Evolutionary conservation across 2,113 vertebrate species (phyloP).

Genomic region (Ailurus styani): DNA sequence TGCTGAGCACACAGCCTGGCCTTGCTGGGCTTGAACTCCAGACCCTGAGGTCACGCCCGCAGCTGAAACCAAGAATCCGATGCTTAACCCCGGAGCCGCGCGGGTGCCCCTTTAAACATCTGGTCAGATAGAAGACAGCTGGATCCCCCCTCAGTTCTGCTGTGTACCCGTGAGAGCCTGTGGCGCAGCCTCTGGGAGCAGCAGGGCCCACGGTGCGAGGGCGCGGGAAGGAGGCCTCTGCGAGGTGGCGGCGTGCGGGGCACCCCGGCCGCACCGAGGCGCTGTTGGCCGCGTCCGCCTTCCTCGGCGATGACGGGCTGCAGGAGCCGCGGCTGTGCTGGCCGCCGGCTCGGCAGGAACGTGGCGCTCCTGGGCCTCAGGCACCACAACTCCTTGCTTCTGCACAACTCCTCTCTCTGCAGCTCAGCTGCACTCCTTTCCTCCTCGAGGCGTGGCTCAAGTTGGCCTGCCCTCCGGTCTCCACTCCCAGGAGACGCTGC

Average conservation of each 20-base stretch:
- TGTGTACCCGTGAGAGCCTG: rapidly evolving
- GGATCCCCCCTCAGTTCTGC: background rate
- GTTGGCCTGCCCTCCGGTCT: background rate
- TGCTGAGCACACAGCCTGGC: background rate
- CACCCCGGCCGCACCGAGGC: rapidly evolving
- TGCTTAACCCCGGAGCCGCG: too few relatives aligned
- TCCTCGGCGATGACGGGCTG: background rate
- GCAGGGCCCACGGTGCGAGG: too few relatives aligned
- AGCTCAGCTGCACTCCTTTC: background rate
- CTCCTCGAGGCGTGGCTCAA: background rate
- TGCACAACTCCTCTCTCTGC: too few relatives aligned
- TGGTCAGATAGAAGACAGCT: background rate
- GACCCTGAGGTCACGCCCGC: background rate
- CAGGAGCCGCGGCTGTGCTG: background rate
- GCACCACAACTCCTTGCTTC: background rate
- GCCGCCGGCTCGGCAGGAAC: background rate
- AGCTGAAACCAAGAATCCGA: too few relatives aligned
- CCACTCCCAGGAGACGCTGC: background rate
- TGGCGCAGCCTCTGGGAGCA: rapidly evolving
- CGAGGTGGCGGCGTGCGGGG: too few relatives aligned
- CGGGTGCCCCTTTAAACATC: background rate
- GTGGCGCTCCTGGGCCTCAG: rapidly evolving
- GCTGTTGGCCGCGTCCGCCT: rapidly evolving
- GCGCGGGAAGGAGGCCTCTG: too few relatives aligned
- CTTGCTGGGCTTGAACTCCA: too few relatives aligned